phyloP scores from a whole-genome alignment of 2,888 invertebrate species.

The Amiota communis region DNA sequence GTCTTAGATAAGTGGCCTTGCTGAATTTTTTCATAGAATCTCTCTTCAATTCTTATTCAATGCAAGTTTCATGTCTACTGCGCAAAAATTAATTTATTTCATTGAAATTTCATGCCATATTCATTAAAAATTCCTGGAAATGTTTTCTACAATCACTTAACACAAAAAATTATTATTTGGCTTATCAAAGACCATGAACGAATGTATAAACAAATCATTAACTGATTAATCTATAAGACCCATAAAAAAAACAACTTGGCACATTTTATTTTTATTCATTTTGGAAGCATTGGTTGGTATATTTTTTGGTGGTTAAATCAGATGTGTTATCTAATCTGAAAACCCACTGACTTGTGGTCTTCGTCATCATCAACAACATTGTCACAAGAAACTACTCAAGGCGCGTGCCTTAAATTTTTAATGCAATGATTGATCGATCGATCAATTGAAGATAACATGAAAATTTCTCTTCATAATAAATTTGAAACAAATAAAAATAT shows the following conservation, averaged over 20 bases:
- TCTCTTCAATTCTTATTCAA: too few species aligned
- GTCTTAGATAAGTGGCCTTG: too few species aligned
- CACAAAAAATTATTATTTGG: conserved; percentile 20
- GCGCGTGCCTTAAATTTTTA: conserved; percentile 19
- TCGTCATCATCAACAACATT: neutral
- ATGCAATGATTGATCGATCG: neutral
- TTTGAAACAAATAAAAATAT: too few species aligned
- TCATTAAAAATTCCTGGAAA: conserved; percentile 15
- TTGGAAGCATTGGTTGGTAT: neutral
- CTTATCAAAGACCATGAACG: conserved; percentile 20
- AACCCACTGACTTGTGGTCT: neutral
- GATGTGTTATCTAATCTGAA: conserved; percentile 16
- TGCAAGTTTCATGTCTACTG: too few species aligned
- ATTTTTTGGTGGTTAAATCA: neutral
- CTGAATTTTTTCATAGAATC: too few species aligned
- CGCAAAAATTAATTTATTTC: too few species aligned
- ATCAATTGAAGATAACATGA: too few species aligned
- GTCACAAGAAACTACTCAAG: conserved; percentile 20
- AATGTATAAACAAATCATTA: conserved; percentile 61
- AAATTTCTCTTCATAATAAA: too few species aligned
- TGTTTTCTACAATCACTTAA: conserved; percentile 24
- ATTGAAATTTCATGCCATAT: too few species aligned
- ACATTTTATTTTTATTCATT: conserved; percentile 32
- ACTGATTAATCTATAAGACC: conserved; percentile 46
- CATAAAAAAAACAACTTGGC: conserved; percentile 27